These are phyloP conservation scores for Pituophis catenifer DNA, from an alignment of 2,113 vertebrate species.

Conservation along the genomic window DNA sequence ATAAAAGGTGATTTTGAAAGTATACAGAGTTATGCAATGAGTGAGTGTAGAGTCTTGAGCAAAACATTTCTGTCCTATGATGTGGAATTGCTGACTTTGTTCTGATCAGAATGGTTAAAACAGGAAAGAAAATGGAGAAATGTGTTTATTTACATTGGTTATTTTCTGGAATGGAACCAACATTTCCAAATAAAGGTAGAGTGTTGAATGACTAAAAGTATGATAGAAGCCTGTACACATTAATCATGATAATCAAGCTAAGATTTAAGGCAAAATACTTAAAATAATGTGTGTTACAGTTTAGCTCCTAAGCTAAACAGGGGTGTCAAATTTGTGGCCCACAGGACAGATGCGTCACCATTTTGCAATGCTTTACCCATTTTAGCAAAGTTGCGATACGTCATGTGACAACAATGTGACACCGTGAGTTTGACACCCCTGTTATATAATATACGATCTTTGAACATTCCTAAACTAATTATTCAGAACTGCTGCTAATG, in stretches of 20 bases:
- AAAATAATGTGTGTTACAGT: not conserved
- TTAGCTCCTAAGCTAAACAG: too few relatives aligned
- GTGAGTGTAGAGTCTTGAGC: constrained; percentile 13
- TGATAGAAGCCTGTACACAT: not conserved
- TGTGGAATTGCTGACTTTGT: not conserved
- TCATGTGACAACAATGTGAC: too few relatives aligned
- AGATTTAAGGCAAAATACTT: not conserved
- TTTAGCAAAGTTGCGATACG: too few relatives aligned
- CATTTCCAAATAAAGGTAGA: not conserved
- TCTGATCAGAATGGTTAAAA: not conserved
- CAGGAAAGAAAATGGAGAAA: not conserved
- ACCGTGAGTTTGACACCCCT: too few relatives aligned
- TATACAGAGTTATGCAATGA: not conserved
- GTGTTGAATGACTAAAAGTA: not conserved
- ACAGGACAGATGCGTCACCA: too few relatives aligned
- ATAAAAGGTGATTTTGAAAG: constrained; percentile 29
- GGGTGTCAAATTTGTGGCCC: too few relatives aligned
- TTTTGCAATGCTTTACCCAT: too few relatives aligned
- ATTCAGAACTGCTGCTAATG: not conserved
- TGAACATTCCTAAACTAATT: not conserved
- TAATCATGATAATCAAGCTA: not conserved
- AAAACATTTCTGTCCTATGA: not conserved
- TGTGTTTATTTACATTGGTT: not conserved
- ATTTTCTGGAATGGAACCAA: not conserved
- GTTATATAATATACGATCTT: not conserved